Percentiles rank a stretch among this genome's conserved stretches.
Conservation (phyloP, 2,797 vertebrate genomes). For the Hafferia zeledoni region DNA sequence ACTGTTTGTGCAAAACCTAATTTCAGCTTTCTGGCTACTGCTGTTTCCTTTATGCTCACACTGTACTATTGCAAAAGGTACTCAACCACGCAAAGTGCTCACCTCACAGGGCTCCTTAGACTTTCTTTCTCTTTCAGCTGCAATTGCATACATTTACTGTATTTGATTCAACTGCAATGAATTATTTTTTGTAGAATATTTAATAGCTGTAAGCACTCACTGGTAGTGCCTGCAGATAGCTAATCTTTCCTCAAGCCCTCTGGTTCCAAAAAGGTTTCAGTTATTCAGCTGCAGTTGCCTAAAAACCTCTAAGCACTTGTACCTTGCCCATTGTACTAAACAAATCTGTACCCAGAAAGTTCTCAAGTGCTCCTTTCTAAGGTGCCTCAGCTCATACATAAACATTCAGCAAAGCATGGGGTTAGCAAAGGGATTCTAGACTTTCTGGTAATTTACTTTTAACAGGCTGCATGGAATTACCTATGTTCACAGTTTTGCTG, state of each 20-base stretch:
- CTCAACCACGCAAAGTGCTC: neutral
- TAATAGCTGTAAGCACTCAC: neutral
- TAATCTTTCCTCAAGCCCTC: neutral
- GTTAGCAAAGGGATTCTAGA: neutral
- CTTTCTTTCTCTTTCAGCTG: neutral
- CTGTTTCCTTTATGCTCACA: neutral
- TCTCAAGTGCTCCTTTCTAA: neutral
- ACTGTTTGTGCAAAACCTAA: neutral
- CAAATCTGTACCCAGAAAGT: neutral
- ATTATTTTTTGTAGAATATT: neutral
- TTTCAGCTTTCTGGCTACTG: neutral
- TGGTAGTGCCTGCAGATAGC: neutral
- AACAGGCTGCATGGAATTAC: neutral
- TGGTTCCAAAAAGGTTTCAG: neutral
- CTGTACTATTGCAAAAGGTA: neutral
- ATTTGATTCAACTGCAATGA: neutral
- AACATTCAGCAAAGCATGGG: neutral
- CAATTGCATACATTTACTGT: neutral
- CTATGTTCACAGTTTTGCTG: neutral
- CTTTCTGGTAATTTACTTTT: neutral
- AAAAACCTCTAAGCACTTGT: conserved; percentile 1
- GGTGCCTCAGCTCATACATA: neutral
- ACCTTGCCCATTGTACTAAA: neutral
- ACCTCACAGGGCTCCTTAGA: neutral
- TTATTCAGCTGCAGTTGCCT: conserved; percentile 22